These are phyloP conservation scores for Thamnophis elegans DNA, from an alignment of 2,797 vertebrate species.

Conservation along the genomic window DNA sequence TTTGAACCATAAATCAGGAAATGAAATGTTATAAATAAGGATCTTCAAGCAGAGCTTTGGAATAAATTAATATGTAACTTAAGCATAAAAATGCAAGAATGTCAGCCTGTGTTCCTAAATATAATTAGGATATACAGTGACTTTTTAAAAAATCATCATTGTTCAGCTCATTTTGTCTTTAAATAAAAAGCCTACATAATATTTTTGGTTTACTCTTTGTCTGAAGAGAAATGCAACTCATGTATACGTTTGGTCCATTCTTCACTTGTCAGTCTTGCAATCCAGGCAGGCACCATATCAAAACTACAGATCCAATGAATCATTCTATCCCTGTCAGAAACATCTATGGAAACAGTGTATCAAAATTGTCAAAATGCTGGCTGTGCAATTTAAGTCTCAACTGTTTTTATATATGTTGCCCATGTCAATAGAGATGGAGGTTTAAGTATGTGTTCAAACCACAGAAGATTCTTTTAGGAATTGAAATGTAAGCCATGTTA, in stretches of 20 bases:
- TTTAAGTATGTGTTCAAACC: background rate
- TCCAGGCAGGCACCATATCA: background rate
- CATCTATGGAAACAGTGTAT: background rate
- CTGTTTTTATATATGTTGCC: background rate
- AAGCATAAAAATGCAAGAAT: slow-evolving; percentile 39
- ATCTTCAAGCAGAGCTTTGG: slow-evolving; percentile 38
- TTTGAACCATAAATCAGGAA: slow-evolving; percentile 43
- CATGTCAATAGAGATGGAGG: background rate
- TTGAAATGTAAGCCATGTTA: background rate
- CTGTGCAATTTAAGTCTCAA: background rate
- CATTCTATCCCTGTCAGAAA: background rate
- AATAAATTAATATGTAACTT: slow-evolving; percentile 58
- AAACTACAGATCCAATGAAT: background rate
- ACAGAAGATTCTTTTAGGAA: background rate
- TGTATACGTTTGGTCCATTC: background rate
- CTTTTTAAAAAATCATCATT: background rate
- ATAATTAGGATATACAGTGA: slow-evolving; percentile 7
- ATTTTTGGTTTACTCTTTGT: slow-evolving; percentile 30
- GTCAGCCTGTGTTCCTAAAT: slow-evolving; percentile 28
- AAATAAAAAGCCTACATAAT: background rate
- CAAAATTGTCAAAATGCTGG: background rate
- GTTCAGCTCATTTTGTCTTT: background rate
- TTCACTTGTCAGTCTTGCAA: background rate
- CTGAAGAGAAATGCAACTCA: slow-evolving; percentile 57
- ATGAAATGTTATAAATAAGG: slow-evolving; percentile 45